phyloP scores from a whole-genome alignment of 2,888 invertebrate genomes.

The Brenthis daphne region DNA sequence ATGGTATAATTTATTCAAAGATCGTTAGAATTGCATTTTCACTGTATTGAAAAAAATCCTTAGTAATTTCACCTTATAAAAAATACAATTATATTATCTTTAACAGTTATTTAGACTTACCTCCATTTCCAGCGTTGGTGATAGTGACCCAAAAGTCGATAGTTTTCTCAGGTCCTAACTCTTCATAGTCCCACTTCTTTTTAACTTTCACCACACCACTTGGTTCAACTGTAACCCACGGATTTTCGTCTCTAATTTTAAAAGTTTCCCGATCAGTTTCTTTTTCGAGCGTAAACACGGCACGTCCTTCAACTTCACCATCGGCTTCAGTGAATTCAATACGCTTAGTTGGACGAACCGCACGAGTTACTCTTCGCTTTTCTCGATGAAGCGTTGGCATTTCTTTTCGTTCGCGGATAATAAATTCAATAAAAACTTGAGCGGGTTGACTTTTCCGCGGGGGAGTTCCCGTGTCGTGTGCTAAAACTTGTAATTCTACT shows the following conservation, averaged over 20 bases:
- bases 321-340: constrained; percentile 96
- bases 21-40: neutral
- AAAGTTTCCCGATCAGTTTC: constrained; percentile 96
- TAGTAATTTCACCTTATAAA: neutral
- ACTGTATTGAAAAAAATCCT: neutral
- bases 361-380: constrained; percentile 91
- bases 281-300: constrained; percentile 94
- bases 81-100: too few species aligned
- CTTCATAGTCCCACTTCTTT: constrained; percentile 98
- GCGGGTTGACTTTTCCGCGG: constrained; percentile 88
- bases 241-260: constrained; percentile 96
- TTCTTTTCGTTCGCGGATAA: constrained; percentile 81
- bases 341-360: constrained; percentile 96
- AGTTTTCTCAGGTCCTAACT: constrained; percentile 95
- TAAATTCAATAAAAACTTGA: constrained; percentile 89
- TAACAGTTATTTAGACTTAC: constrained; percentile 78
- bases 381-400: constrained; percentile 85
- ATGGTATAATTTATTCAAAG: neutral
- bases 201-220: constrained; percentile 96
- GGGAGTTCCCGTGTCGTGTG: constrained; percentile 91
- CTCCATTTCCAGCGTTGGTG: constrained; percentile 93
- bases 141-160: constrained; percentile 98
- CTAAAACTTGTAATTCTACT: constrained; percentile 88
- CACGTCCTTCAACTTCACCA: constrained; percentile 92
- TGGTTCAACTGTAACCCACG: constrained; percentile 95